Evolutionary conservation across 1,140 invertebrate species (phyloP).

Genomic region (Armadillidium nasatum): DNA sequence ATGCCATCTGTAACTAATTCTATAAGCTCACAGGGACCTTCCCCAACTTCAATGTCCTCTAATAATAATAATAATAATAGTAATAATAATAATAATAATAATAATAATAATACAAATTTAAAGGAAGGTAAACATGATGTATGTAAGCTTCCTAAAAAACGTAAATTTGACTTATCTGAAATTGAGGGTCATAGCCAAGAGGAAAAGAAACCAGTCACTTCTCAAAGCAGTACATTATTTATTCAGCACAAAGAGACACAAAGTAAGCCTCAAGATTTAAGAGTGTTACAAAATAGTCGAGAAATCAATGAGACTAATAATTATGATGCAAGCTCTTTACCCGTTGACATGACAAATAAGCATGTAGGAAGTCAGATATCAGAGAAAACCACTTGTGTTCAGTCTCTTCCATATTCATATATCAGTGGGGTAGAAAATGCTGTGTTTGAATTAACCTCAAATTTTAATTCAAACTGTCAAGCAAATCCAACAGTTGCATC

Average conservation of each 20-base stretch:
- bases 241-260: conserved; percentile 16
- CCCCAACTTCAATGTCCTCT: conserved; percentile 1
- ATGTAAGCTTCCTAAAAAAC: conserved; percentile 74
- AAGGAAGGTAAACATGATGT: conserved; percentile 40
- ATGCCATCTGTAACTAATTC: conserved; percentile 3
- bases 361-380: conserved; percentile 17
- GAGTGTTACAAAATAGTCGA: neutral
- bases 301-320: conserved; percentile 11
- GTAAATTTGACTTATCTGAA: conserved; percentile 78
- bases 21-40: neutral
- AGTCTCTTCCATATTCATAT: neutral
- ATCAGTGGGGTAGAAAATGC: neutral
- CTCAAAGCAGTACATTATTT: conserved; percentile 11
- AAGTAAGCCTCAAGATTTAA: neutral
- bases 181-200: conserved; percentile 57
- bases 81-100: conserved; percentile 22
- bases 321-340: conserved; percentile 16
- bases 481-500: neutral
- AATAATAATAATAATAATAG: conserved; percentile 18
- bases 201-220: conserved; percentile 29
- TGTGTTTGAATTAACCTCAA: neutral
- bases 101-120: conserved; percentile 27
- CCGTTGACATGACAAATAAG: conserved; percentile 18
- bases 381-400: conserved; percentile 7
- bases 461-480: neutral